phyloP scores from a whole-genome alignment of 2,797 vertebrate genomes.

The Peromyscus attwateri region DNA sequence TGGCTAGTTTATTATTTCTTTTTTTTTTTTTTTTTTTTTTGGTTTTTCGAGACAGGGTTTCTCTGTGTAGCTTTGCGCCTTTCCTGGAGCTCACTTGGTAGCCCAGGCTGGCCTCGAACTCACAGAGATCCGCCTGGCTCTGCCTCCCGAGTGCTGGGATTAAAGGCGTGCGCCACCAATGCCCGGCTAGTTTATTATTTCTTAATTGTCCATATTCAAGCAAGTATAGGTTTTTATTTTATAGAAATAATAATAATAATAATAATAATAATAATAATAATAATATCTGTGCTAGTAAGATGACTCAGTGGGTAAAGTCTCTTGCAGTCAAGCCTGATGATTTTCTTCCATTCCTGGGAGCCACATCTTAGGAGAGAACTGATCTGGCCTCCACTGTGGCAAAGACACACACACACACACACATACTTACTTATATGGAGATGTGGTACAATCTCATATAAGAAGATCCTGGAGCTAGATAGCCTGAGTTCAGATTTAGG shows the following conservation, averaged over 20 bases:
- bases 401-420: not conserved
- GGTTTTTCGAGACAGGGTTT: no score
- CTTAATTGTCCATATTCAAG: not conserved
- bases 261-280: not conserved
- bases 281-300: not conserved
- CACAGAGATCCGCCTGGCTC: no score
- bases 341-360: not conserved
- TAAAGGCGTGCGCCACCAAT: no score
- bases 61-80: no score
- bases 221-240: constrained; percentile 32
- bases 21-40: no score
- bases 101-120: no score
- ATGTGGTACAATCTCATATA: not conserved
- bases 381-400: not conserved
- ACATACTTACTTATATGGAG: not conserved
- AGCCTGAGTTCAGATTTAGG: not conserved
- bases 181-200: no score
- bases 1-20: constrained; percentile 42
- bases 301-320: not conserved
- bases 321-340: not conserved
- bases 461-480: not conserved
- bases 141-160: no score
- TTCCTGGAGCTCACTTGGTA: no score
- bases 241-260: not conserved
- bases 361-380: not conserved